These are phyloP conservation scores for Macrobrachium rosenbergii DNA, from an alignment of 1,140 invertebrate species.

Conservation along the genomic window DNA sequence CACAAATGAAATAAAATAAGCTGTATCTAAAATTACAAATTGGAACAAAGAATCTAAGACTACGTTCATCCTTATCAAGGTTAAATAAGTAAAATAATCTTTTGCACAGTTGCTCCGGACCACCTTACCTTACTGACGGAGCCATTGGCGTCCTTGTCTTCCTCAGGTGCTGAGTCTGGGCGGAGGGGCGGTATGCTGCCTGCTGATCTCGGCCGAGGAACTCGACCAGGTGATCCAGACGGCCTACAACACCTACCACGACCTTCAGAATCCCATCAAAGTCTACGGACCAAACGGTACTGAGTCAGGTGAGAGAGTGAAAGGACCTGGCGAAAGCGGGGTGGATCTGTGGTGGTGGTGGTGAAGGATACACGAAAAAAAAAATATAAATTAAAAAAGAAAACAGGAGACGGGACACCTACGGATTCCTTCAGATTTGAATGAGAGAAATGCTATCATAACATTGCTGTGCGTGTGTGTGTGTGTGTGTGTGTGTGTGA, in stretches of 20 bases:
- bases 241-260: slow-evolving; percentile 52
- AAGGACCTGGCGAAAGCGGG: not conserved
- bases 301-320: not conserved
- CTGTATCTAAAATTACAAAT: no score
- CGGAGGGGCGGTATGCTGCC: slow-evolving; percentile 13
- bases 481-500: no score
- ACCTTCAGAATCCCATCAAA: slow-evolving; percentile 46
- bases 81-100: no score
- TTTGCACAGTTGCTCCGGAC: not conserved
- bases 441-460: no score
- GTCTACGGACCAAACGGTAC: slow-evolving; percentile 40
- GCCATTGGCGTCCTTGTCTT: not conserved
- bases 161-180: slow-evolving; percentile 40
- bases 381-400: no score
- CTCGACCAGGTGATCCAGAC: slow-evolving; percentile 34
- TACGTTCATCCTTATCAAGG: no score
- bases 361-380: no score
- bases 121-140: not conserved
- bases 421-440: no score
- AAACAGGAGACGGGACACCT: not conserved
- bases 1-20: no score
- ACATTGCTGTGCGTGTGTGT: no score
- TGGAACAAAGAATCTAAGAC: no score
- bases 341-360: not conserved
- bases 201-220: slow-evolving; percentile 25